phyloP scores from a whole-genome alignment of 2,113 vertebrate species.

The Lutjanus erythropterus region DNA sequence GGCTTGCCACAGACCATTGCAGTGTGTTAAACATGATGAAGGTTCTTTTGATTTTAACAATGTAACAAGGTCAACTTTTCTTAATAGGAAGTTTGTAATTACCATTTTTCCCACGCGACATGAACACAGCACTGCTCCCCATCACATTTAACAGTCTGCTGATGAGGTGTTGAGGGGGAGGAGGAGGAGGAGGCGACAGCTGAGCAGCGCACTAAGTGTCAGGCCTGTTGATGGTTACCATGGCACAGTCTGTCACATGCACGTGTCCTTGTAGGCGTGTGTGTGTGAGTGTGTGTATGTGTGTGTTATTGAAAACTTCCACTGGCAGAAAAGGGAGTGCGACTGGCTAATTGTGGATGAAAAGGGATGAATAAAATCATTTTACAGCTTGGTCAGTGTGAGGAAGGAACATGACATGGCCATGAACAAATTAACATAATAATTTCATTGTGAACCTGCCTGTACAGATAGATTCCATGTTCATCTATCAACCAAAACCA shows the following conservation, averaged over 20 bases:
- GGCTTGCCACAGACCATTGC: too few relatives aligned
- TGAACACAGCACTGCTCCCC: not conserved
- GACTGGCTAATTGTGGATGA: not conserved
- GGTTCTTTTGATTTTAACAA: not conserved
- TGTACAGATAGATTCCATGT: not conserved
- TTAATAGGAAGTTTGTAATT: not conserved
- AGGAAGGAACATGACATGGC: not conserved
- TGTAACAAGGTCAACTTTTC: not conserved
- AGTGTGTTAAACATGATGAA: not conserved
- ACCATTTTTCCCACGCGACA: not conserved
- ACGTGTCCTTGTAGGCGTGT: slow-evolving; percentile 30
- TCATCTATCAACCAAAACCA: not conserved
- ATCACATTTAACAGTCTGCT: slow-evolving; percentile 46
- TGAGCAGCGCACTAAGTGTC: slow-evolving; percentile 70
- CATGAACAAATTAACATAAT: not conserved
- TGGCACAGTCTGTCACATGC: slow-evolving; percentile 70
- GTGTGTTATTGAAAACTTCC: not conserved
- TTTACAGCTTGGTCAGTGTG: not conserved
- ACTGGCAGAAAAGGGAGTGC: not conserved
- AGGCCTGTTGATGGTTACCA: slow-evolving; percentile 77
- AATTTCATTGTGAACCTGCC: not conserved
- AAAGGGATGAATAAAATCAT: not conserved
- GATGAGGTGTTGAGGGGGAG: slow-evolving; percentile 60
- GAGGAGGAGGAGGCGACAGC: slow-evolving; percentile 68
- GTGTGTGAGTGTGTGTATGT: not conserved